Evolutionary conservation across 2,797 vertebrate species (phyloP), one percentile per base, ranked within the genome.

Genomic region (Mus minutoides): DNA sequence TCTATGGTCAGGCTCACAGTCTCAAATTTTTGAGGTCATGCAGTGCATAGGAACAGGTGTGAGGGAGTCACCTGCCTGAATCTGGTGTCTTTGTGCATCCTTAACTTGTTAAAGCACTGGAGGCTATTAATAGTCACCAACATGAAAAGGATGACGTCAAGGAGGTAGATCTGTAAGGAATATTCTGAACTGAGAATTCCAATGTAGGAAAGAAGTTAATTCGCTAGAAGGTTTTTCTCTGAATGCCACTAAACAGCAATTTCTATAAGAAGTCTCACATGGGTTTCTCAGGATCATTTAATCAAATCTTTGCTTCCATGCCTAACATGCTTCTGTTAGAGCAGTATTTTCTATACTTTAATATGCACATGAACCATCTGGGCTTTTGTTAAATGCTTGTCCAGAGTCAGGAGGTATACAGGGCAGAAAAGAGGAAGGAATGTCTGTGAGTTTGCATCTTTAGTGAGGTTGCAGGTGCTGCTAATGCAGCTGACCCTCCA

Each of bases 1-100:
- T 87, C 52, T 75, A 12, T 64, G 29, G 16, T 22, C 49, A 97
- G 92, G 54, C 76, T 94, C 0, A 0, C 26, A 78, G 60, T 31
- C 11, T 96, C 46, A 40, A 73, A n/a, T 95, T 93, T 95, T 80
- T 94, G 1, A 91, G 22, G 11, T 86, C 88, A 88, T 85, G 88
- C 31, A 60, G 34, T 43, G 5, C 43, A 83, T 3, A 43, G 46
- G 26, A 64, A 49, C 14, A 3, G 26, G 79, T 82, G 83, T 14
- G 31, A 87, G 75, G 90, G 76, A 40, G 77, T 87, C 49, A 13
- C 6, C 88, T 89, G 69, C 40, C 69, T 86, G 79, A 86, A 91
- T 92, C 22, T 71, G 8, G 19, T 86, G 10, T n/a, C 1, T 64
- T 60, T 79, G 73, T 78, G 77, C 11, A 17, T 5, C 49, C 56